Conservation (phyloP, 2,888 invertebrate species). For the Ptilodon capucinus region DNA sequence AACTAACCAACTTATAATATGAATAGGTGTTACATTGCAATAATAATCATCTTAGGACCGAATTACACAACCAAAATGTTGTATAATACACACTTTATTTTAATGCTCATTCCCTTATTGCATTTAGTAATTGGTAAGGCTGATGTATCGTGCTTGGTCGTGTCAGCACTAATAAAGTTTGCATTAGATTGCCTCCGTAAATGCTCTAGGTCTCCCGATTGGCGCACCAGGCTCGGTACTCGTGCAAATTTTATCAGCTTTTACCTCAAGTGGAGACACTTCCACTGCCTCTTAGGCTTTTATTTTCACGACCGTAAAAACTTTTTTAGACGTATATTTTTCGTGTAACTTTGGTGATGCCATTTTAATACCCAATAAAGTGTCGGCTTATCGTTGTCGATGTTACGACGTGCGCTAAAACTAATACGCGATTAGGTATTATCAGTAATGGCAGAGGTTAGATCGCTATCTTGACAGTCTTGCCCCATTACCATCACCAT, state of each 20-base stretch:
- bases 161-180: conserved; percentile 37
- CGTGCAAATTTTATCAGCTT: conserved; percentile 40
- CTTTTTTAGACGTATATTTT: not conserved
- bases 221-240: conserved; percentile 17
- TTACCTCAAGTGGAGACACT: conserved; percentile 19
- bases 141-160: conserved; percentile 21
- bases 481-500: not conserved
- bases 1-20: not conserved
- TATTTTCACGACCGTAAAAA: not conserved
- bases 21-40: not conserved
- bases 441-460: not conserved
- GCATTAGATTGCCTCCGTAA: conserved; percentile 27
- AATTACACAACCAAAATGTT: not conserved
- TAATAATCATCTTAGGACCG: not conserved
- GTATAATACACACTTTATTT: not conserved
- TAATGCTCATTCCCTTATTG: not conserved
- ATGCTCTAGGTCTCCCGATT: conserved; percentile 15
- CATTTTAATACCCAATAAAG: not conserved
- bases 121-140: conserved; percentile 10
- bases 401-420: not conserved
- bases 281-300: conserved; percentile 10
- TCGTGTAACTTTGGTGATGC: not conserved
- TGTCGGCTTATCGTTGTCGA: not conserved
- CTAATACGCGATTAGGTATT: not conserved
- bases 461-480: not conserved